Base-by-base conservation (phyloP, 2,888 invertebrate genomes). In the Eledona agricola region DNA sequence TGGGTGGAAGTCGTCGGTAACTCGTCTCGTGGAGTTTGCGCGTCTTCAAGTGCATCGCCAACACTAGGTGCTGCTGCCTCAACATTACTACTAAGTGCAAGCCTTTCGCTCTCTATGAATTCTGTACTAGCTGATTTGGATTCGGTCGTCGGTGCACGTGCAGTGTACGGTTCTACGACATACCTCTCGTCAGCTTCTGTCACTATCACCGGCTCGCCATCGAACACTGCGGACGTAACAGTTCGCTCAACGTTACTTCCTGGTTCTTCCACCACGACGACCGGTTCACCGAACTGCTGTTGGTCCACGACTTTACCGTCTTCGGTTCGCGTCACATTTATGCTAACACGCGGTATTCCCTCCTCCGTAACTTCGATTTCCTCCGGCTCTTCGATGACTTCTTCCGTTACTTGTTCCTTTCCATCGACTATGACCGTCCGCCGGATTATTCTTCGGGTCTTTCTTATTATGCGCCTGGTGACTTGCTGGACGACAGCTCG, bases 321-420 rank as follows among this genome's bases (percentile, higher is more conserved):
- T 62, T 81, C 79, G 23, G 81, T 83, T 67, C 80, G 80, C 0
- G 83, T 74, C 9, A 86, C 83, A 65, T 83, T 87, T 23, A 88
- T 87, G 51, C 85, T 85, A 7, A 88, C 84, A 61, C 85, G 79
- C 0, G 88, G 88, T 62, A 88, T 83, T 62, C 85, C 83, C 73
- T 90, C 86, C 70, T 87, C 87, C 17, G 81, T 81, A 4, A 87
- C 79, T 75, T 89, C 88, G 2, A 88, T 78, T 71, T 86, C 85
- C 67, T 89, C 92, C 0, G 93, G 93, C 72, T 92, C 92, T 68
- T 93, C 93, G 26, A 92, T 80, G 0, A 92, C 77, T 77, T 93
- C 92, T 74, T 93, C 93, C 3, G 87, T 87, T 0, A 90, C 83
- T 54, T 88, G 87, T 76, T 93, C 93, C 75, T 90, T 88, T 0